A percentile compares a stretch with the other conserved stretches of the same genome.
Evolutionary conservation across 2,888 invertebrate species (phyloP).

Genomic region (Machimus rusticus): DNA sequence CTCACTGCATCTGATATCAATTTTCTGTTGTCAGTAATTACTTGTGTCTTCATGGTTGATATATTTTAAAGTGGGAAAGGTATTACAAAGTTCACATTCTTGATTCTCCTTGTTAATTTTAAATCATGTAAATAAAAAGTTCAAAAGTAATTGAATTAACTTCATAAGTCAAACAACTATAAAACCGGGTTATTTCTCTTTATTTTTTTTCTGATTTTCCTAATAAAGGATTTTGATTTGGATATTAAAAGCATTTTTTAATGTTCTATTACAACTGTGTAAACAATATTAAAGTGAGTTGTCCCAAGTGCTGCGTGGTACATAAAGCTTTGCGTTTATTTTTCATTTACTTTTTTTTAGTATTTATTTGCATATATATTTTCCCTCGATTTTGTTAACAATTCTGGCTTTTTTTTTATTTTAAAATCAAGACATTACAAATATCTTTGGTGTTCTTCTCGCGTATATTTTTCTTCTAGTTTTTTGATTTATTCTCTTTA

Average conservation of each 20-base stretch:
- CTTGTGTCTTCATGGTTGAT: not conserved
- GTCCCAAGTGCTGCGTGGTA: not conserved
- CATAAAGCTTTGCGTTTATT: not conserved
- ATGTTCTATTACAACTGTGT: constrained; percentile 4
- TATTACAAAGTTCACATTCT: not conserved
- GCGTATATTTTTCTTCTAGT: not conserved
- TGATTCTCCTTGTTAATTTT: not conserved
- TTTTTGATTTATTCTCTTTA: not conserved
- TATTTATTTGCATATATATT: not conserved
- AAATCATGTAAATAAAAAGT: not conserved
- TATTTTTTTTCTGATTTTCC: not conserved
- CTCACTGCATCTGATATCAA: not conserved
- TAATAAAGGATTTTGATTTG: not conserved
- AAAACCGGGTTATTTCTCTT: not conserved
- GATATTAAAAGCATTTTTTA: constrained; percentile 23
- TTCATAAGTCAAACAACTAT: not conserved
- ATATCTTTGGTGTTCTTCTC: not conserved
- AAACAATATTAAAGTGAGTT: constrained; percentile 1
- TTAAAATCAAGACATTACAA: not conserved
- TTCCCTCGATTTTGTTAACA: not conserved
- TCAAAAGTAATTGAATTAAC: not conserved
- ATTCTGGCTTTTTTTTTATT: not conserved
- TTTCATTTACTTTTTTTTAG: not conserved
- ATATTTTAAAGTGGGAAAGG: not conserved
- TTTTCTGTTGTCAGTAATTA: not conserved